phyloP scores from a whole-genome alignment of 1,140 invertebrate species.

The Rhopalosiphum padi region DNA sequence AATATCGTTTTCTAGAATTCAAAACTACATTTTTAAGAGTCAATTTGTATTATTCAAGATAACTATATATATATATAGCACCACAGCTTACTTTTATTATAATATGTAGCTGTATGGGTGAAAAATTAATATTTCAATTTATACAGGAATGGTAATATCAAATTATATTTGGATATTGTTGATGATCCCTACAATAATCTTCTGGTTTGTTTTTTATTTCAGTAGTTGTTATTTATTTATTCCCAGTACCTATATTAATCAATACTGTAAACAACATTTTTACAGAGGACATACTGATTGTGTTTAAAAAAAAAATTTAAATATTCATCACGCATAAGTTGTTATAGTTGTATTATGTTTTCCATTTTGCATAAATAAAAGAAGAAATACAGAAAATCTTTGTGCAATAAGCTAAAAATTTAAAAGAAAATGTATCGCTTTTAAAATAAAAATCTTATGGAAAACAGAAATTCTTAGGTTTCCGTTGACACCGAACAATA shows the following conservation, averaged over 20 bases:
- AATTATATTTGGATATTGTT: neutral
- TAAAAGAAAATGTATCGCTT: too few species aligned
- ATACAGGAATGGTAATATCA: neutral
- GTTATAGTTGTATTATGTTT: neutral
- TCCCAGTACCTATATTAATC: neutral
- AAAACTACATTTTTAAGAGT: neutral
- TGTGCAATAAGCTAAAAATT: neutral
- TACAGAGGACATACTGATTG: neutral
- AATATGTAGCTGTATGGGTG: neutral
- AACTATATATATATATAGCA: neutral
- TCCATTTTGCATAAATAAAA: neutral
- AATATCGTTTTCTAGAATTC: neutral
- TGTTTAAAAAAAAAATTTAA: neutral
- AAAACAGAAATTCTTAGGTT: neutral
- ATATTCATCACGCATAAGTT: too few species aligned
- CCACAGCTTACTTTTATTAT: neutral
- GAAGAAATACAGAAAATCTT: neutral
- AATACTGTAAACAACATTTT: neutral
- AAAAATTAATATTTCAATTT: neutral
- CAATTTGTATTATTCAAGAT: neutral
- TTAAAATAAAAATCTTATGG: neutral
- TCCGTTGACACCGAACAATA: neutral
- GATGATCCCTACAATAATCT: neutral
- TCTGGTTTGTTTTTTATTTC: neutral
- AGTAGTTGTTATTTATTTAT: neutral